A percentile compares a stretch with the other conserved stretches of the same genome.
Conservation (phyloP, 1,140 invertebrate species). For the Patella vulgata region DNA sequence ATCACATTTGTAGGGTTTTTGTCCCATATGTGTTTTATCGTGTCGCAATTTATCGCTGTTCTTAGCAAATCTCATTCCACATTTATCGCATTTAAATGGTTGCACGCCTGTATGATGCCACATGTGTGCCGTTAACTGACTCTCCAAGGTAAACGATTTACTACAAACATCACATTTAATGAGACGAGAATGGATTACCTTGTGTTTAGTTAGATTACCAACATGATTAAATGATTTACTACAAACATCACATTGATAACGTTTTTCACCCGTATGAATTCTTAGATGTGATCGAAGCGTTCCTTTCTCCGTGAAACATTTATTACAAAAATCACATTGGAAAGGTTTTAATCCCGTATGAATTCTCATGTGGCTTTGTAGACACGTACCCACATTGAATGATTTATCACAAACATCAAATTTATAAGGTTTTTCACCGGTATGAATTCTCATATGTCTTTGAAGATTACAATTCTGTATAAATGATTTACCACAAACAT, state of each 20-base stretch:
- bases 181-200: conserved; percentile 75
- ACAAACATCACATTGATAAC: too few relatives aligned
- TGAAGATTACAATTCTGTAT: conserved; percentile 5
- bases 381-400: conserved; percentile 11
- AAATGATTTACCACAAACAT: too few relatives aligned
- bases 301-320: conserved; percentile 14
- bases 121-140: conserved; percentile 82
- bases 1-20: conserved; percentile 14
- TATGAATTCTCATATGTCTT: conserved; percentile 18
- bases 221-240: too few relatives aligned
- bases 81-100: conserved; percentile 75
- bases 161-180: conserved; percentile 79
- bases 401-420: conserved; percentile 31
- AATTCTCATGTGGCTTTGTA: conserved; percentile 13
- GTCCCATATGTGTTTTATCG: too few relatives aligned
- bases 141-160: conserved; percentile 87
- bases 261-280: too few relatives aligned
- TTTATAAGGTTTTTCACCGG: conserved; percentile 26
- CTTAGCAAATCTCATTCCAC: conserved; percentile 61
- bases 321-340: conserved; percentile 25
- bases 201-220: conserved; percentile 79
- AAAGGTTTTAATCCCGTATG: conserved; percentile 31
- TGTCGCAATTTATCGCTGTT: conserved; percentile 19
- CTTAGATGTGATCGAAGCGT: conserved; percentile 22
- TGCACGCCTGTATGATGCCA: conserved; percentile 85